A percentile compares a stretch with the other conserved stretches of the same genome.
Evolutionary conservation across 2,888 invertebrate genomes (phyloP).

Genomic region (Tenthredo distinguenda): DNA sequence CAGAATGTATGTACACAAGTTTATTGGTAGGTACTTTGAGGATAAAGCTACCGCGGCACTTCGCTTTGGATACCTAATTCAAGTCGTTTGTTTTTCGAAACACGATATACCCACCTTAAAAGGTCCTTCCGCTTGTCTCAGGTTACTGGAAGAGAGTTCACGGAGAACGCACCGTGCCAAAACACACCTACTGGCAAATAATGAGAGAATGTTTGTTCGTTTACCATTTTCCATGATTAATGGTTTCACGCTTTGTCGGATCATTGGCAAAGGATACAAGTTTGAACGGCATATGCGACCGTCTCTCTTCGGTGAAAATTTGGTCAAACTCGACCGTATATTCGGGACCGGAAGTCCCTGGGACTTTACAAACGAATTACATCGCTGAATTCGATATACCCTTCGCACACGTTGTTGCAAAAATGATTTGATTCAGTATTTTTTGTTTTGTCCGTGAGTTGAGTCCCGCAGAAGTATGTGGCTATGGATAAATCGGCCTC

Average conservation of each 20-base stretch:
- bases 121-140: conserved; percentile 35
- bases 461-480: neutral
- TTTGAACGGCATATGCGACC: neutral
- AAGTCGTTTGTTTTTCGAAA: conserved; percentile 29
- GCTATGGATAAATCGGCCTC: neutral
- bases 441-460: neutral
- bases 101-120: neutral
- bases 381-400: neutral
- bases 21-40: neutral
- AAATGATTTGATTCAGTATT: neutral
- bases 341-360: conserved; percentile 4
- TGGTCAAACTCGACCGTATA: neutral
- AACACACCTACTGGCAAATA: neutral
- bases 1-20: neutral
- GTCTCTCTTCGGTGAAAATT: neutral
- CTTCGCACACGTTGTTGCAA: neutral
- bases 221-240: conserved; percentile 32
- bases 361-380: neutral
- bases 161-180: neutral
- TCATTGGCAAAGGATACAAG: neutral
- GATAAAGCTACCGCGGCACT: neutral
- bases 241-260: conserved; percentile 21
- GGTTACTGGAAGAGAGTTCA: neutral
- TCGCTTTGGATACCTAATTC: neutral
- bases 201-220: neutral